Base-by-base conservation (phyloP, 2,888 invertebrate genomes). In the Mamestra brassicae region DNA sequence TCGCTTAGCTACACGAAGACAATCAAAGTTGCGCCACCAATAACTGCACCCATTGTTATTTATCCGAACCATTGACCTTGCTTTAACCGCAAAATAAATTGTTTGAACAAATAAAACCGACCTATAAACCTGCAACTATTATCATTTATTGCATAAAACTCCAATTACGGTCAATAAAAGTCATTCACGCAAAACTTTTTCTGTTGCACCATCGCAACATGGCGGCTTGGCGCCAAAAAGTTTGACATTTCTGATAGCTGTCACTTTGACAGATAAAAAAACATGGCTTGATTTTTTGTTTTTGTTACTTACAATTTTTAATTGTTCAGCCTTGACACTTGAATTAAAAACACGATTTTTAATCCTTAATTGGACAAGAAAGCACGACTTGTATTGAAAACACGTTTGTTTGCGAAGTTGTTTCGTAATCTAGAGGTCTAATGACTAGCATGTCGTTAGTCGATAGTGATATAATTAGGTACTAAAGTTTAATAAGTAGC, bases 101-200 rank as follows among this genome's bases (percentile, higher is more conserved):
- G 65, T 78, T 83, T 66, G 50, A 83, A 47, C 67, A 61, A 67
- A 71, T 50, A 78, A 54, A 71, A 64, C 4, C 34, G 66, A 60
- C 78, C 78, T 50, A 52, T 7, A 67, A 55, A 78, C 66, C 36
- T 45, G 15, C 11, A 77, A 58, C 67, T 13, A 68, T 60, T 66
- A 66, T 45, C 38, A 45, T 57, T 78, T 78, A 58, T 58, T 74
- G 80, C 84, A 84, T 57, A 52, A 45, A 65, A 74, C 54, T 38
- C 50, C 68, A 63, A 84, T 83, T 69, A 60, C 58, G 38, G 58
- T n/a, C 38, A 64, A 72, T 78, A 77, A 79, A 79, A 83, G 50
- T 55, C 66, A 60, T 80, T 84, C 69, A 68, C 64, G 67, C 80
- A 36, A 11, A 45, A 66, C 68, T 42, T 68, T 76, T 64, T 57